phyloP scores from a whole-genome alignment of 2,797 vertebrate species.

The Myioborus miniatus region DNA sequence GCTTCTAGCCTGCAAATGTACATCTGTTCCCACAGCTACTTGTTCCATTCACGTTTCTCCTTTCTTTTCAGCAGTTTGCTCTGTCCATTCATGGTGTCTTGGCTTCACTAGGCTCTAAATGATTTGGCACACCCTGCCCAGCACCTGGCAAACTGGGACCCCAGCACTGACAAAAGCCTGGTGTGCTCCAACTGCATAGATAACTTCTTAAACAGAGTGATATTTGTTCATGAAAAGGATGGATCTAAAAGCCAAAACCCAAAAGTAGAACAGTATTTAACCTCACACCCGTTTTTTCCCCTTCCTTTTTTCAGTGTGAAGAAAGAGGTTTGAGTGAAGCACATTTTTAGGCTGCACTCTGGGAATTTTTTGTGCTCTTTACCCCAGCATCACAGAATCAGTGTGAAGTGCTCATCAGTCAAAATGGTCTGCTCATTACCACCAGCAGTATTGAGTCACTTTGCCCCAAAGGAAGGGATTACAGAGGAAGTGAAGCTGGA shows the following conservation, averaged over 20 bases:
- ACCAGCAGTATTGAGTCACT: background rate
- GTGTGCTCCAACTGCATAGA: background rate
- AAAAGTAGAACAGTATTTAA: background rate
- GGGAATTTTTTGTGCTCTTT: background rate
- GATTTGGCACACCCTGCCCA: background rate
- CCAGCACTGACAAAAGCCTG: background rate
- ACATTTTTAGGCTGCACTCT: background rate
- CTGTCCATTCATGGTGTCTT: background rate
- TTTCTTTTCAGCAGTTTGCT: slow-evolving; percentile 6
- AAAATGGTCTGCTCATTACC: background rate
- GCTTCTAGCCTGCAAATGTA: background rate
- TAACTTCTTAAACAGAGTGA: background rate
- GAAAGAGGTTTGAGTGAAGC: background rate
- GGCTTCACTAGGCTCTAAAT: background rate
- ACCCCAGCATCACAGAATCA: background rate
- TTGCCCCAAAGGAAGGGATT: background rate
- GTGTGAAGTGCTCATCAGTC: background rate
- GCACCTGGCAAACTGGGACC: background rate
- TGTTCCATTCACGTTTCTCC: background rate
- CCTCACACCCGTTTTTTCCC: background rate
- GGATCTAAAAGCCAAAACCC: background rate
- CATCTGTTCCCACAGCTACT: slow-evolving; percentile 33
- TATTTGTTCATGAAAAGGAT: background rate
- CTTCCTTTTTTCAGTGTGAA: background rate
- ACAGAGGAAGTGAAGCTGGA: background rate